Base-by-base conservation (phyloP, 2,888 invertebrate genomes). In the Scaptodrosophila latifasciaeformis region DNA sequence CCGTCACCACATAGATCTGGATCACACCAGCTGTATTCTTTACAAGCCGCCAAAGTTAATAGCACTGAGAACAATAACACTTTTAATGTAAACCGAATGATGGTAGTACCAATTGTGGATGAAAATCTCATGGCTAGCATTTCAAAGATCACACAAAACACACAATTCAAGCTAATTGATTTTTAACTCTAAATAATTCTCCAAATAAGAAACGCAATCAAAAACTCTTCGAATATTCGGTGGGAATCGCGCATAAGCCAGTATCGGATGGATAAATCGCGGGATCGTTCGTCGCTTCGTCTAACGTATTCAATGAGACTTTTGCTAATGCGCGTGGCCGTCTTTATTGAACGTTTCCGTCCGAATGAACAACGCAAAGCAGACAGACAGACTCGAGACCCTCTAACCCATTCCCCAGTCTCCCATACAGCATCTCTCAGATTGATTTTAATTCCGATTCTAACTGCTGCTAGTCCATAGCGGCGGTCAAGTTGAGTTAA, bases 271-370 rank as follows among this genome's bases (percentile, higher is more conserved):
- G 24, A 3, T 35, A 13, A 54, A 49, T 49, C 29, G 49, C 37
- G 39, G 40, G 19, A 48, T 13, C 39, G 17, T 29, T 39, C 29
- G 19, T 19, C 37, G 39, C 43, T 27, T 31, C 51, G 39, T 45
- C 48, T 45, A 69, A 53, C 59, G 64, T 10, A 15, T 68, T 58
- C 59, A 69, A 66, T 67, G 60, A 57, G 58, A 60, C 57, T 47
- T 55, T 55, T 60, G 47, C 55, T 67, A 72, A 65, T 63, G 49
- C 61, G 67, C 70, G 82, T 72, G 72, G 79, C 75, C 59, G 82
- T 77, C 78, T 81, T 79, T 76, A 81, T 75, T 75, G 82, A 81
- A 65, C 44, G 72, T 75, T 72, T 72, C 72, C 68, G 81, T 78
- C 79, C 71, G 80, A 75, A 81, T 75, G 80, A 72, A 49, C 66